Evolutionary conservation across 2,797 vertebrate genomes (phyloP).

Genomic region (Chelon labrosus): DNA sequence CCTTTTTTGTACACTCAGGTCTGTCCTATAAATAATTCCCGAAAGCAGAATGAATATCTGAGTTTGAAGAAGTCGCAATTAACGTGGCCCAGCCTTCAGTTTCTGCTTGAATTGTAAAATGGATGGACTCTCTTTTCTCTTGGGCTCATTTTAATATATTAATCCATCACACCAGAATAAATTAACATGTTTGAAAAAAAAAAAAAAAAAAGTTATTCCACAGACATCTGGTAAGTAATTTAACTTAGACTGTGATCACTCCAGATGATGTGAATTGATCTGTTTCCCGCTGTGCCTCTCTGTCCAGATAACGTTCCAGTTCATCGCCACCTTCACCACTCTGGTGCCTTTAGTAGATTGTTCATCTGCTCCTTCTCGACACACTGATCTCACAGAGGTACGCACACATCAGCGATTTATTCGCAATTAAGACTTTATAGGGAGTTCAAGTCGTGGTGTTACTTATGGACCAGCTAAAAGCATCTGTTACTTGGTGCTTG

Average conservation of each 20-base stretch:
- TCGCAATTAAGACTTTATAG: background rate
- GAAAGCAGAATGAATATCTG: slow-evolving; percentile 68
- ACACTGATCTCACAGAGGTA: slow-evolving; percentile 93
- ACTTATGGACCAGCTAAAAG: background rate
- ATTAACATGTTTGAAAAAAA: slow-evolving; percentile 44
- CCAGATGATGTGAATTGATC: slow-evolving; percentile 56
- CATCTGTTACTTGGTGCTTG: background rate
- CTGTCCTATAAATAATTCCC: slow-evolving; percentile 68
- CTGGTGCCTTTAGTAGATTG: slow-evolving; percentile 99
- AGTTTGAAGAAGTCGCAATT: slow-evolving; percentile 70
- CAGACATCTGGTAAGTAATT: slow-evolving; percentile 51
- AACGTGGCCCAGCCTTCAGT: slow-evolving; percentile 42
- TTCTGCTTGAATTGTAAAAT: slow-evolving; percentile 64
- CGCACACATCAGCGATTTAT: slow-evolving; percentile 27
- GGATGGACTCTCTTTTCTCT: slow-evolving; percentile 52
- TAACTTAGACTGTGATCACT: slow-evolving; percentile 30
- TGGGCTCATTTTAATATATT: slow-evolving; percentile 56
- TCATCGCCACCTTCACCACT: slow-evolving; percentile 98
- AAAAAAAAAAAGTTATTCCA: slow-evolving; percentile 6
- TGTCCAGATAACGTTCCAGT: slow-evolving; percentile 98
- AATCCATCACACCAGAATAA: slow-evolving; percentile 57
- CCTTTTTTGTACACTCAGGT: slow-evolving; percentile 33
- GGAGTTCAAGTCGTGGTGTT: slow-evolving; percentile 3
- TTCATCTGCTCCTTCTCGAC: slow-evolving; percentile 91
- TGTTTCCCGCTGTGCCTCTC: slow-evolving; percentile 23